These are phyloP conservation scores for Drosophila ohnishii DNA, from an alignment of 1,140 invertebrate genomes.

Conservation along the genomic window DNA sequence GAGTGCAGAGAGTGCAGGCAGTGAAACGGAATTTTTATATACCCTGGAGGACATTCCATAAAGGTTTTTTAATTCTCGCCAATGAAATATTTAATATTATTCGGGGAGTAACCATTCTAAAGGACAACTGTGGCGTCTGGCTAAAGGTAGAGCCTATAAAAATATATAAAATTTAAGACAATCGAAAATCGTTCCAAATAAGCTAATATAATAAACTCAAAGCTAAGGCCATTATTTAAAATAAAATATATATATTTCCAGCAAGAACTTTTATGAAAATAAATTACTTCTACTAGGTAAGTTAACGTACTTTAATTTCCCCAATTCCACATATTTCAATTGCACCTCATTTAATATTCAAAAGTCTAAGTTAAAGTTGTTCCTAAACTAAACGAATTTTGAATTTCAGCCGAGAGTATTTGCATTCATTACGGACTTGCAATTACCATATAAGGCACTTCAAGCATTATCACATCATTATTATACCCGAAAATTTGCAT, in stretches of 20 bases:
- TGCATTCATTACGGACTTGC: conserved; percentile 49
- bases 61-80: conserved; percentile 26
- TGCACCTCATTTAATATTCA: conserved; percentile 4
- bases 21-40: conserved; percentile 39
- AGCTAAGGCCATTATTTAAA: not conserved
- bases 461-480: conserved; percentile 55
- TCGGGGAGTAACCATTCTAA: not conserved
- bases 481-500: conserved; percentile 48
- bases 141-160: not conserved
- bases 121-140: not conserved
- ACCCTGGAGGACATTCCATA: conserved; percentile 31
- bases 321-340: not conserved
- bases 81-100: conserved; percentile 32
- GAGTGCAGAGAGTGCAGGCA: conserved; percentile 10
- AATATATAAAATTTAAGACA: not conserved
- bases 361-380: not conserved
- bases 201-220: no score
- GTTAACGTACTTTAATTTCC: not conserved
- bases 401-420: conserved; percentile 32
- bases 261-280: not conserved
- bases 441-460: conserved; percentile 60
- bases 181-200: not conserved
- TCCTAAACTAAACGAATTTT: conserved; percentile 2
- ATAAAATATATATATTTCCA: not conserved
- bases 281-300: not conserved